Percentiles rank a stretch among this genome's conserved stretches.
Evolutionary conservation across 1,140 invertebrate species (phyloP).

Genomic region (Pentalonia nigronervosa): DNA sequence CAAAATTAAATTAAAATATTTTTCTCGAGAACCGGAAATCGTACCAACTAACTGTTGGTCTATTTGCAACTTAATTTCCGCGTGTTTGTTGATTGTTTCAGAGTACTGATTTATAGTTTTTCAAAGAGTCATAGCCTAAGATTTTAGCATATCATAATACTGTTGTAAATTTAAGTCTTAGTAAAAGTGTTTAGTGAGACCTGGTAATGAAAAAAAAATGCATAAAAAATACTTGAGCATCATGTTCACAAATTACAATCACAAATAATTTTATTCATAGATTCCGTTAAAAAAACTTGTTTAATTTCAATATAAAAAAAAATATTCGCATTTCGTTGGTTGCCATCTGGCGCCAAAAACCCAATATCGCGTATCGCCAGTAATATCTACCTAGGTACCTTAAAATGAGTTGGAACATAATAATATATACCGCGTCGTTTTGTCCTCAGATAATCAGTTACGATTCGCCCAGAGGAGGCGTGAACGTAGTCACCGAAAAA

Average conservation of each 20-base stretch:
- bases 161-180: background rate
- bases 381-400: background rate
- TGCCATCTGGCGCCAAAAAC: background rate
- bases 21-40: background rate
- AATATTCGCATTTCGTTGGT: background rate
- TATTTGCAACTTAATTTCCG: background rate
- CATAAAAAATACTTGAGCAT: too few species aligned
- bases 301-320: background rate
- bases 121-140: background rate
- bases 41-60: background rate
- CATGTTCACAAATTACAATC: too few species aligned
- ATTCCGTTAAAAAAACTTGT: background rate
- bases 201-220: background rate
- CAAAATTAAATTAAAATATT: background rate
- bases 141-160: background rate
- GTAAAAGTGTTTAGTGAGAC: background rate
- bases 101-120: background rate
- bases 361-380: too few species aligned
- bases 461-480: slow-evolving; percentile 75
- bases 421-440: background rate
- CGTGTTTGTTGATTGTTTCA: background rate
- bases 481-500: slow-evolving; percentile 83
- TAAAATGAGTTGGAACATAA: background rate
- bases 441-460: slow-evolving; percentile 75
- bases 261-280: too few species aligned